A percentile compares a stretch with the other conserved stretches of the same genome.
phyloP scores from a whole-genome alignment of 92 coral and sea anemone genomes.

The Zoanthus gigantus region DNA sequence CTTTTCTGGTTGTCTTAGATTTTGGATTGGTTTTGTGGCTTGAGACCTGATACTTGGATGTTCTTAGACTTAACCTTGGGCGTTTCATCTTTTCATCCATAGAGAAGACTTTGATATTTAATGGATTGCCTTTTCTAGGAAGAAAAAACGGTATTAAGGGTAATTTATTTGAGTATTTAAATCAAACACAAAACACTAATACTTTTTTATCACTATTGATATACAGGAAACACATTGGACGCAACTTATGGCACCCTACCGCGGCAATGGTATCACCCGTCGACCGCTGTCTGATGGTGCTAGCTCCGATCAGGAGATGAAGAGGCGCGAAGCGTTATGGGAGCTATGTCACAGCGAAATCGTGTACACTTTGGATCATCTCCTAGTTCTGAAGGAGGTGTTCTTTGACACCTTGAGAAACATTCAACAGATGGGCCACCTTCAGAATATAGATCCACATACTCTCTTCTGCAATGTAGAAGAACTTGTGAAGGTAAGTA shows the following conservation, averaged over 20 bases:
- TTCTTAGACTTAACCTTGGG: too few relatives aligned
- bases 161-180: too few relatives aligned
- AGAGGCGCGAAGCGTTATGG: slow-evolving; percentile 98
- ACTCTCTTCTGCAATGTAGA: slow-evolving; percentile 91
- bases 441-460: slow-evolving; percentile 72
- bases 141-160: too few relatives aligned
- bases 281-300: slow-evolving; percentile 82
- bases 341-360: slow-evolving; percentile 98
- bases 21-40: too few relatives aligned
- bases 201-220: not conserved
- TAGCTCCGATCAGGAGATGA: slow-evolving; percentile 90
- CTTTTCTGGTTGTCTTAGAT: too few relatives aligned
- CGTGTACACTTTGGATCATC: slow-evolving; percentile 89
- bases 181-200: too few relatives aligned
- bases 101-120: too few relatives aligned
- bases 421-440: slow-evolving; percentile 85
- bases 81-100: too few relatives aligned
- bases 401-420: slow-evolving; percentile 89
- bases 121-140: too few relatives aligned
- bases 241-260: slow-evolving; percentile 71
- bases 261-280: slow-evolving; percentile 66
- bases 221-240: slow-evolving; percentile 97
- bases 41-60: too few relatives aligned
- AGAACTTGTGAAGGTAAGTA: slow-evolving; percentile 87
- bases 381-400: slow-evolving; percentile 92